Base-by-base conservation (phyloP, 2,888 invertebrate species). In the Keiferia lycopersicella region DNA sequence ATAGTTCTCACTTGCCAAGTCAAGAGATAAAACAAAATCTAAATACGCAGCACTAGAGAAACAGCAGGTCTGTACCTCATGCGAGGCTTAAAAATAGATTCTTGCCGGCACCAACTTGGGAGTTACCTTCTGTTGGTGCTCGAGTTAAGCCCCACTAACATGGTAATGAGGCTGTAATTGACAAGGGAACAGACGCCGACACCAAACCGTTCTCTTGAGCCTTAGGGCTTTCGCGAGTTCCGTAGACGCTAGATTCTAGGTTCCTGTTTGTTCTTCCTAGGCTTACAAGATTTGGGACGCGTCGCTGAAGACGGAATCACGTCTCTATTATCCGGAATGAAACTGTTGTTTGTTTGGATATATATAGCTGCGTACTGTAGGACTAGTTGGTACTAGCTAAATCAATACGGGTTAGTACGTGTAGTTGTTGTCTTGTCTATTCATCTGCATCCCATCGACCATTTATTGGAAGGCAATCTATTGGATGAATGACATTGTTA, bases 161-260 rank as follows among this genome's bases (percentile, higher is more conserved):
- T 75, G 72, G 71, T 76, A 78, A 76, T 77, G 71, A 73, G 72
- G 70, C 64, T 66, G 72, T 73, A 76, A 78, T 76, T 77, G 77
- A 75, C 74, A 74, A 70, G 66, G 68, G 65, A 74, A 77, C 72
- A 69, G 76, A 73, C 73, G 66, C 62, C 57, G 68, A 66, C 67
- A 66, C 57, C 61, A 65, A 68, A 68, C 64, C 64, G 62, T 62
- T 69, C 67, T 66, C 66, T 62, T 65, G 65, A 65, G 64, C 65
- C 67, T 66, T 41, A 58, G 64, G 64, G 57, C 64, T 64, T 63
- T 53, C 26, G 39, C 45, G 56, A 56, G 41, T 53, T 34, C n/a
- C 63, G 56, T 45, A 39, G 26, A 26, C 30, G 48, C 53, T 39
- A 51, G 39, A 30, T 11, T n/a, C 39, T 62, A 53, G 53, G 39